Evolutionary conservation across 53 echinoderm and acorn worm genomes (phyloP), one percentile per base, ranked within the genome.

Genomic region (Glandiceps talaboti): DNA sequence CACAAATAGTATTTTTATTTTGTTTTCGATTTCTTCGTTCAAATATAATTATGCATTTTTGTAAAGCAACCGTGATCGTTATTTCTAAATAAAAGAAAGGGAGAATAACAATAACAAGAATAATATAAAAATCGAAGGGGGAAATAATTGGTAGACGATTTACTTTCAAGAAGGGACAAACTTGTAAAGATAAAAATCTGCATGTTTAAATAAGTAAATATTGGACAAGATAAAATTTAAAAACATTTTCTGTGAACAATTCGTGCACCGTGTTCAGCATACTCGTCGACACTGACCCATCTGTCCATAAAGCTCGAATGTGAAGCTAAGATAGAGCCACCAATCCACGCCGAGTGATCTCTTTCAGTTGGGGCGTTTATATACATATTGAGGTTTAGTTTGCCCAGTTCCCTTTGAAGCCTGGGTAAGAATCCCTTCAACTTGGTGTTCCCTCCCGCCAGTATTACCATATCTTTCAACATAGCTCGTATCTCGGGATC

Each of bases 391-490:
- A 92, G 78, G 28, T 82, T 82, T 27, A 87, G 88, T 12, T 80
- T 82, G 0, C 85, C 86, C 29, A 94, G 82, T 79, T 94, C 94
- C 30, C 77, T 75, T 82, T 94, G 91, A 14, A 94, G 86, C 27
- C 94, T 81, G 14, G 89, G 91, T 25, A 86, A 83, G 84, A 92
- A 91, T 29, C 94, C 94, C n/a, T 76, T 73, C 1, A 94, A 83
- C 76, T 91, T 87, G 6, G 94, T 94, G 85, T 94, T 94, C 12
- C 94, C 94, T 26, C 94, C 94, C 31, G 90, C 82, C 0, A 94
- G 79, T 20, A 94, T 82, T 64, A 94, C 31, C 26, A 91, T 87
- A 29, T 89, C 85, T 31, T 88, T 76, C 28, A 88, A 75, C 30
- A 85, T 84, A 1, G 83, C 81, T 20, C 88, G 79, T 76, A 91